Conservation (phyloP, 2,888 invertebrate genomes). For the Unio pictorum region DNA sequence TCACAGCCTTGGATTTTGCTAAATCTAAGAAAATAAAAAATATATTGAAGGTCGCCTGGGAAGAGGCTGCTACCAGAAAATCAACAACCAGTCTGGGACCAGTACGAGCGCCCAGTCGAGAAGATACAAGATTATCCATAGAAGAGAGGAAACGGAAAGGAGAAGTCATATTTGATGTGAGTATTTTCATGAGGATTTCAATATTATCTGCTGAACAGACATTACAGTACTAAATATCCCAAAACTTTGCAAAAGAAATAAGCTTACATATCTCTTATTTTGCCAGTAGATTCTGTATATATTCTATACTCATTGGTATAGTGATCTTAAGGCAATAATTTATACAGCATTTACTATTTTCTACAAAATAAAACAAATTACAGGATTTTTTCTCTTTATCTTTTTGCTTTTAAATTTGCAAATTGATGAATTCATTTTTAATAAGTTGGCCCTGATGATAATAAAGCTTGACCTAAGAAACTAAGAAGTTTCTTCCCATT, state of each 20-base stretch:
- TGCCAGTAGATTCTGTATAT: neutral
- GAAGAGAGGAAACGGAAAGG: constrained; percentile 44
- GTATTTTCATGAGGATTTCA: constrained; percentile 9
- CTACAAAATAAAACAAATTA: no score
- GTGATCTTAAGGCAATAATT: no score
- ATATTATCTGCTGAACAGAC: no score
- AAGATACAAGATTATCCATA: constrained; percentile 34
- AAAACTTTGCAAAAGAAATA: neutral
- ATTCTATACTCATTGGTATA: no score
- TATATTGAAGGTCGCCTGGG: constrained; percentile 63
- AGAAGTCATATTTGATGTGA: constrained; percentile 67
- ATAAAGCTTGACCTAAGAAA: no score
- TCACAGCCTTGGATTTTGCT: constrained; percentile 66
- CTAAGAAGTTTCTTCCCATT: no score
- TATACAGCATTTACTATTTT: no score
- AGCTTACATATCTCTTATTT: constrained; percentile 2
- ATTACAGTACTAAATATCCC: no score
- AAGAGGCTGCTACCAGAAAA: constrained; percentile 52
- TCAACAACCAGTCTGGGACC: constrained; percentile 49
- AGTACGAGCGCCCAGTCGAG: constrained; percentile 39
- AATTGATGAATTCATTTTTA: no score
- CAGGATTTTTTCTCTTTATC: no score
- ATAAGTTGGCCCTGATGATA: no score
- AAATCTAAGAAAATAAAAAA: constrained; percentile 62
- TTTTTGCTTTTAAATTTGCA: no score